Conservation (phyloP, 2,888 invertebrate genomes). For the Pyrocoelia pectoralis region DNA sequence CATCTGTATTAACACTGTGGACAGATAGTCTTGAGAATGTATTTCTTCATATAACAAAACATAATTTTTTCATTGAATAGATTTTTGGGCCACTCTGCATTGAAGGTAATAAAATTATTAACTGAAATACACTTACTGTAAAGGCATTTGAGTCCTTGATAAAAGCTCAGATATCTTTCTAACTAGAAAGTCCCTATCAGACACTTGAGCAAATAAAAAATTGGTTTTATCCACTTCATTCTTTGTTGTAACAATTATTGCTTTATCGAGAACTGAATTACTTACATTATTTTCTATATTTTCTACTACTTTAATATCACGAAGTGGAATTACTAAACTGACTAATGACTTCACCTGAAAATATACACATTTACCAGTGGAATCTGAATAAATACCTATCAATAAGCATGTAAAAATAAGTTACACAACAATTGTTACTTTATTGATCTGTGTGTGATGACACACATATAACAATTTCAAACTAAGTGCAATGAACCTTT, state of each 20-base stretch:
- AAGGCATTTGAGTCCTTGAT: constrained; percentile 66
- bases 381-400: background rate
- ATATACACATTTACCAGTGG: background rate
- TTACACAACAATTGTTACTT: too few species aligned
- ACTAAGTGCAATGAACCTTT: too few species aligned
- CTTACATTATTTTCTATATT: constrained; percentile 75
- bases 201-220: constrained; percentile 88
- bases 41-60: too few species aligned
- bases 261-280: constrained; percentile 67
- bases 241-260: constrained; percentile 83
- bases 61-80: too few species aligned
- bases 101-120: too few species aligned
- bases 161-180: constrained; percentile 90
- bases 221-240: constrained; percentile 79
- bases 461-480: too few species aligned
- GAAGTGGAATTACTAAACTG: constrained; percentile 86
- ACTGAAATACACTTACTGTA: constrained; percentile 47
- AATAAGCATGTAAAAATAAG: too few species aligned
- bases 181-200: constrained; percentile 87
- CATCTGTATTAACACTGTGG: too few species aligned
- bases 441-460: too few species aligned
- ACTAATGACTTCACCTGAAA: constrained; percentile 79
- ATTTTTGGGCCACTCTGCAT: too few species aligned
- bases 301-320: constrained; percentile 81
- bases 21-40: too few species aligned